Conservation (phyloP, 2,113 vertebrate species). For the Rhinopomastus cyanomelas region DNA sequence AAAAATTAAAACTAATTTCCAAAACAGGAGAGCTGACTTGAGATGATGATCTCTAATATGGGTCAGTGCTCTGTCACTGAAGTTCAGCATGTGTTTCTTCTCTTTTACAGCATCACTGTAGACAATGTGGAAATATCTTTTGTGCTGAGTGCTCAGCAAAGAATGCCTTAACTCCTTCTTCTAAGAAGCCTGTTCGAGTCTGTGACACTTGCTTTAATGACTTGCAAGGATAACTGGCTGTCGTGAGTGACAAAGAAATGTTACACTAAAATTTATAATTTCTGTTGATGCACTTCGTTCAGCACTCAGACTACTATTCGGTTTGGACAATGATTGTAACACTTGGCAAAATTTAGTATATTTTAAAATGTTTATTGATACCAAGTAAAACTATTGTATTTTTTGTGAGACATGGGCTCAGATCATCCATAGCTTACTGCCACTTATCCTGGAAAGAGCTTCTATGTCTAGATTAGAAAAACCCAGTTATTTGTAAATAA, state of each 20-base stretch:
- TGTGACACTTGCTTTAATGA: constrained; percentile 94
- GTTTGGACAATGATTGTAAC: constrained; percentile 77
- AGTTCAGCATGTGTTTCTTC: neutral
- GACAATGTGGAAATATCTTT: constrained; percentile 98
- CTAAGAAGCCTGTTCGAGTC: constrained; percentile 96
- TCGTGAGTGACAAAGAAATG: constrained; percentile 29
- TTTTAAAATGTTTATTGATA: constrained; percentile 77
- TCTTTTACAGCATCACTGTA: constrained; percentile 91
- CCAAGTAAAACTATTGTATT: constrained; percentile 79
- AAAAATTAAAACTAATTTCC: neutral
- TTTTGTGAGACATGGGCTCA: constrained; percentile 77
- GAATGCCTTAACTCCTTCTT: constrained; percentile 94
- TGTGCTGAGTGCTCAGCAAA: constrained; percentile 92
- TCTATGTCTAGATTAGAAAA: constrained; percentile 75
- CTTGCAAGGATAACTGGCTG: constrained; percentile 85
- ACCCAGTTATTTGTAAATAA: constrained; percentile 81
- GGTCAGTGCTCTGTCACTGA: neutral
- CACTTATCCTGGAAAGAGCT: constrained; percentile 66
- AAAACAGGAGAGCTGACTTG: neutral
- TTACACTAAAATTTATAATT: constrained; percentile 72
- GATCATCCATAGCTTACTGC: constrained; percentile 70
- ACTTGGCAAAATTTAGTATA: constrained; percentile 74
- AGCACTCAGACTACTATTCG: constrained; percentile 76
- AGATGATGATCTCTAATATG: neutral
- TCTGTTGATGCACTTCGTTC: constrained; percentile 82